Conservation (phyloP, 2,888 invertebrate species). For the Cartodere bifasciata region DNA sequence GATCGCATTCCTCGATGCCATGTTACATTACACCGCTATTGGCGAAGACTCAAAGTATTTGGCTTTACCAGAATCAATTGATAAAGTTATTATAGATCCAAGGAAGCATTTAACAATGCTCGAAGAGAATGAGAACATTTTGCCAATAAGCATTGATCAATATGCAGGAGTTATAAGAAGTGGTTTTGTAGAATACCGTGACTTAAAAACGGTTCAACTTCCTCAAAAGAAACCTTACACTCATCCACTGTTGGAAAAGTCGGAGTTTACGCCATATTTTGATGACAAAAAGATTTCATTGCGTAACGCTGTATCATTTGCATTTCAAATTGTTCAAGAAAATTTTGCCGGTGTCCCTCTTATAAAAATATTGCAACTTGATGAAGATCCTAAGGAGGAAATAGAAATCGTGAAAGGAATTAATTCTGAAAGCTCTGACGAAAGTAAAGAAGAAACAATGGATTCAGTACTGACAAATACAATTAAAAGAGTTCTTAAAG, state of each 20-base stretch:
- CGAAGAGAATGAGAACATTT: constrained; percentile 1
- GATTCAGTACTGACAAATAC: too few species aligned
- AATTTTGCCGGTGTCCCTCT: constrained; percentile 6
- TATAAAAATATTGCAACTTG: constrained; percentile 3
- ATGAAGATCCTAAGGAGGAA: neutral
- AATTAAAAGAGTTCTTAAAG: too few species aligned
- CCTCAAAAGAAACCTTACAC: constrained; percentile 53
- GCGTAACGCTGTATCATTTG: constrained; percentile 5
- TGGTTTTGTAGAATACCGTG: constrained; percentile 63
- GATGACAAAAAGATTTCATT: constrained; percentile 6
- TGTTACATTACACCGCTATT: constrained; percentile 49
- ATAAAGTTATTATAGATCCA: constrained; percentile 40
- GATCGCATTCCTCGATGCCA: constrained; percentile 56
- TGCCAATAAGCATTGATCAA: constrained; percentile 5
- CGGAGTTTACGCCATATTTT: constrained; percentile 46
- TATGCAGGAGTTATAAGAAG: constrained; percentile 34
- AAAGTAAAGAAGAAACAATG: too few species aligned
- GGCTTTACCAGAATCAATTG: constrained; percentile 45
- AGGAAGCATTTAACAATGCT: constrained; percentile 2
- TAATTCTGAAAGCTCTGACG: too few species aligned
- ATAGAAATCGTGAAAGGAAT: neutral
- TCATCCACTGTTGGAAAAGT: constrained; percentile 60
- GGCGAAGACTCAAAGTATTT: constrained; percentile 35
- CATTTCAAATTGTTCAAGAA: constrained; percentile 13
- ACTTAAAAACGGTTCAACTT: constrained; percentile 60